Base-by-base conservation (phyloP, 2,888 invertebrate species). In the Tetragonisca angustula region DNA sequence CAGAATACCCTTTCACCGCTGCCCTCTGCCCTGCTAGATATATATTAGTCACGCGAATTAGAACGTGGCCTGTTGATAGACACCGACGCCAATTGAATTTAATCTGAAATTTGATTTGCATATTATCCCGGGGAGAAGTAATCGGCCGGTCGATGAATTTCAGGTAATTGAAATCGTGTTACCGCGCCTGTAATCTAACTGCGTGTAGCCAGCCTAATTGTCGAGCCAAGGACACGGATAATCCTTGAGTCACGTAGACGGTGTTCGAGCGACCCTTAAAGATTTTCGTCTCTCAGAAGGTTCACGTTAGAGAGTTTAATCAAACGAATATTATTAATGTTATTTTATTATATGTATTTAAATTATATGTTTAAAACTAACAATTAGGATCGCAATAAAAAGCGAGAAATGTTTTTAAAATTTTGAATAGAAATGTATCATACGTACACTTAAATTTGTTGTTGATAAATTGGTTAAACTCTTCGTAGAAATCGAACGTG, bases 121-220 rank as follows among this genome's bases (percentile, higher is more conserved):
- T 84, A 77, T 81, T 81, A 74, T 74, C 80, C 61, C 54, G 21
- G 36, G 21, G 78, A 65, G 84, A 79, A 87, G 78, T 83, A 87
- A 85, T 80, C 81, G 86, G 56, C 50, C 79, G 84, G 84, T 88
- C 86, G 82, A 88, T 79, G 82, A 84, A 77, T 82, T 82, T 82
- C 76, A 76, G 75, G 67, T 88, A 86, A 88, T 84, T 86, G 88
- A 84, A 88, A 79, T 82, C 84, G 79, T 84, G 84, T 78, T 77
- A 64, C 71, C 79, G 75, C 59, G 64, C 61, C 82, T 79, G 76
- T 82, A 82, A 88, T 86, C 86, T 61, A 74, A 70, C 76, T 76
- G 17, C 54, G 77, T 54, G 76, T 76, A 78, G 36, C 54, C 62
- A 64, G 67, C 59, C 76, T 79, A 87, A 84, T 82, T 84, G 88